Base-by-base conservation (phyloP, 2,888 invertebrate genomes). In the Augiades crinisus region DNA sequence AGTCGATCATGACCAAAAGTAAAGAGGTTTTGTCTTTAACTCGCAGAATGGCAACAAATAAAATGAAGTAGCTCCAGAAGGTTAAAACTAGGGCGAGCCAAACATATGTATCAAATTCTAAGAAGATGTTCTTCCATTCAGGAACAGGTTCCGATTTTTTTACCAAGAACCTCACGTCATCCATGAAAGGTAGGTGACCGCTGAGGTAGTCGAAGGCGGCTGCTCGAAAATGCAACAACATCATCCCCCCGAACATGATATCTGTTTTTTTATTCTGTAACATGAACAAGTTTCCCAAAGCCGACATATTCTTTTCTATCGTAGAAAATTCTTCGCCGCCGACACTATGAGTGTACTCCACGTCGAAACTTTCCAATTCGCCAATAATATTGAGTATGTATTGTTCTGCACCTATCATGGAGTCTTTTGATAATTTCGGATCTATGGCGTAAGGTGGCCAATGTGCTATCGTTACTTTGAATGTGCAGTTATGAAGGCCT, bases 371-470 rank as follows among this genome's bases (percentile, higher is more conserved):
- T 56, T 72, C 70, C 40, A 63, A 51, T 51, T 69, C 49, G 2
- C 72, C 66, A 16, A 85, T 59, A 13, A 77, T 46, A 8, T 67
- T 30, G 3, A 85, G 40, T 5, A 63, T 12, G 8, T 51, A 62
- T 47, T 70, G 63, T 24, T 71, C 70, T 5, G 61, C 47, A n/a
- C 70, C 70, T 2, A 40, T 12, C 1, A 36, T 1, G 1, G 46
- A 36, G 4, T 31, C 27, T 5, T 27, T 27, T 4, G 38, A 41
- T 3, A 54, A 36, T 21, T 43, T 16, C 1, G 57, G 70, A 31
- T 76, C 53, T 1, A 79, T 63, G 0, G 56, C 52, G 34, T 63
- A 78, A 0, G 82, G 84, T 7, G 81, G 78, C 61, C 74, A 70
- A 37, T 82, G 68, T 0, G 75, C 45, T 0, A 68, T 53, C 1